A percentile compares a stretch with the other conserved stretches of the same genome.
These are phyloP conservation scores for Bujurquina vittata DNA, from an alignment of 2,113 vertebrate species.

Conservation along the genomic window DNA sequence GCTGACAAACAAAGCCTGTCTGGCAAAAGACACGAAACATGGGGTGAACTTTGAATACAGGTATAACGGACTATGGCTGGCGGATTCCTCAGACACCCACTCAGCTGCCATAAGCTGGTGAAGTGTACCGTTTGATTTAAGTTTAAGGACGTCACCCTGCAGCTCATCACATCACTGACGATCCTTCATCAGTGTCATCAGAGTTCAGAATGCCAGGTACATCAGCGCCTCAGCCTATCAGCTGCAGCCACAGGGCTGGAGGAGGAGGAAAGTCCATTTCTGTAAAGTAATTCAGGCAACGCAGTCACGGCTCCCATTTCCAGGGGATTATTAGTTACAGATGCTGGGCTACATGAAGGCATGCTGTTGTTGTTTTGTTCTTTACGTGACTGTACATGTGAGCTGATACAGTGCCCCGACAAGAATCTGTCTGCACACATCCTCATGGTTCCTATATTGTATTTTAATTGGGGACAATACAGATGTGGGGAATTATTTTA, in stretches of 20 bases:
- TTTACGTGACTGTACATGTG: conserved; percentile 11
- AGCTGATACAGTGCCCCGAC: neutral
- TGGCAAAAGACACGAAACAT: conserved; percentile 9
- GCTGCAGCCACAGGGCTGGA: neutral
- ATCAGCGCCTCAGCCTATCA: neutral
- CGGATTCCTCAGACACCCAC: neutral
- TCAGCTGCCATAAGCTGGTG: neutral
- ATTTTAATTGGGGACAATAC: neutral
- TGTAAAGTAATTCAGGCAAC: conserved; percentile 22
- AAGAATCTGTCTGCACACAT: neutral
- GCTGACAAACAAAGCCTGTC: conserved; percentile 16
- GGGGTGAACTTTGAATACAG: neutral
- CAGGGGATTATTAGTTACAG: conserved; percentile 65
- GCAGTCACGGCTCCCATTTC: conserved; percentile 31
- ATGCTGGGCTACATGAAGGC: conserved; percentile 51
- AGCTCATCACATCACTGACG: neutral
- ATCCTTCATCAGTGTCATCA: neutral
- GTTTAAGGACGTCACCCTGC: neutral
- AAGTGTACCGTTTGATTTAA: neutral
- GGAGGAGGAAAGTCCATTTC: conserved; percentile 6
- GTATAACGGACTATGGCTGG: neutral
- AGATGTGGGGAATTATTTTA: neutral
- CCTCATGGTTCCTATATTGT: neutral
- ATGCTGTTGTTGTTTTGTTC: conserved; percentile 48
- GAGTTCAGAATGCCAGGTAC: neutral